Evolutionary conservation across 2,797 vertebrate genomes (phyloP), one percentile per base, ranked within the genome.

Genomic region (Semaprochilodus insignis): DNA sequence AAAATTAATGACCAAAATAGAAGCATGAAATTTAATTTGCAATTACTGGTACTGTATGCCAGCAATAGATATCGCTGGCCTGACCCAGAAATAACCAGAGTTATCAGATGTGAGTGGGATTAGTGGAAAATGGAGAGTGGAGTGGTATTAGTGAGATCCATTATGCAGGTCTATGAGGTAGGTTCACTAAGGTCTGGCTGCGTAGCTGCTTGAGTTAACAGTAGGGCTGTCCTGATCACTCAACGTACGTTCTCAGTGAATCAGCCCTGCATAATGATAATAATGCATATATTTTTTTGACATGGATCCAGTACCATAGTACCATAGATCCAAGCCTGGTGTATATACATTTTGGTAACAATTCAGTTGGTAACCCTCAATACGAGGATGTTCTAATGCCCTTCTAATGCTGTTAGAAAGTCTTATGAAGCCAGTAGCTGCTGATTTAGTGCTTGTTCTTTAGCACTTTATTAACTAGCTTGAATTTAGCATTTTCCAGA

Each of bases 21-120:
- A 74, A 54, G 21, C 40, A 52, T 59, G 51, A 66, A 66, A 84
- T 52, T 57, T 77, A 36, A 81, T 81, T 62, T 27, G 31, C 21
- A 65, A 75, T 73, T 62, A 73, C 34, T 59, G 59, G 69, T 69
- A 14, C 21, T 40, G 34, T 70, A 76, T 65, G 57, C 48, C 11
- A 62, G n/a, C 16, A 21, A 23, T 48, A 72, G 57, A 73, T 81
- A 63, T 70, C 54, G 75, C 69, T 70, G 73, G 51, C 23, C 60
- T 82, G 80, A 85, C 76, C 84, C 62, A 82, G 71, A 81, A 85
- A 75, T 73, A 85, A 54, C 34, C 23, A 72, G 51, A 62, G 74
- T 63, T 69, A 74, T 78, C 80, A 78, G 79, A 85, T 69, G 36
- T 57, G 74, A 81, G 54, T 65, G 62, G 74, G 74, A 85, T 85